Evolutionary conservation across 2,113 vertebrate species (phyloP).

Genomic region (Ammodytes dubius): DNA sequence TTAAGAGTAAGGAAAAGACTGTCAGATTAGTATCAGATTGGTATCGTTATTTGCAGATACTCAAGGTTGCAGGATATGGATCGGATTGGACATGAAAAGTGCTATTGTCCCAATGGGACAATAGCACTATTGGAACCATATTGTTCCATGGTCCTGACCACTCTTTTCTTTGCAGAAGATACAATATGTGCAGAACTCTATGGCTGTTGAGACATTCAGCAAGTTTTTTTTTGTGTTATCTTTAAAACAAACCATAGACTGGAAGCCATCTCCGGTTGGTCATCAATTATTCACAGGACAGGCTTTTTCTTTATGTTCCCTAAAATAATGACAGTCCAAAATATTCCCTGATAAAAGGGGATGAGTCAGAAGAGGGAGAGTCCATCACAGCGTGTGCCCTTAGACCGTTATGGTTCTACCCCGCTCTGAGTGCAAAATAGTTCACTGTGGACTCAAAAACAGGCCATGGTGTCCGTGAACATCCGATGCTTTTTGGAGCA

Average conservation of each 20-base stretch:
- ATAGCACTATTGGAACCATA: no score
- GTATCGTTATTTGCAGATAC: no score
- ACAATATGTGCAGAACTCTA: slow-evolving; percentile 14
- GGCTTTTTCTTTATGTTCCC: slow-evolving; percentile 56
- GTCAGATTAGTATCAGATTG: no score
- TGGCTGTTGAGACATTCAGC: slow-evolving; percentile 4
- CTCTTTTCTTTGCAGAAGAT: not conserved
- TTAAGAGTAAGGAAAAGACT: no score
- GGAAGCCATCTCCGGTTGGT: slow-evolving; percentile 32
- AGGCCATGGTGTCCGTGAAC: not conserved
- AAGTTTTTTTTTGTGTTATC: slow-evolving; percentile 21
- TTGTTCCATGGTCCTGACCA: not conserved
- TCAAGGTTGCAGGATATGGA: no score
- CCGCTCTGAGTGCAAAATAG: slow-evolving; percentile 53
- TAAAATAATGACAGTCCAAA: slow-evolving; percentile 64
- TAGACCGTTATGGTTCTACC: slow-evolving; percentile 44
- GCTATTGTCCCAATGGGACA: no score
- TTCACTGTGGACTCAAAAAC: slow-evolving; percentile 31
- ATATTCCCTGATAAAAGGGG: slow-evolving; percentile 55
- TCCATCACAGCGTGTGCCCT: slow-evolving; percentile 18
- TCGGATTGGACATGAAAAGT: no score
- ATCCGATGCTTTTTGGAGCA: slow-evolving; percentile 21
- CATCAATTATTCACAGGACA: slow-evolving; percentile 72
- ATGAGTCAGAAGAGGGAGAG: slow-evolving; percentile 46
- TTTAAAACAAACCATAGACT: slow-evolving; percentile 44